phyloP scores from a whole-genome alignment of 2,888 invertebrate species.

The Tenthredo notha region DNA sequence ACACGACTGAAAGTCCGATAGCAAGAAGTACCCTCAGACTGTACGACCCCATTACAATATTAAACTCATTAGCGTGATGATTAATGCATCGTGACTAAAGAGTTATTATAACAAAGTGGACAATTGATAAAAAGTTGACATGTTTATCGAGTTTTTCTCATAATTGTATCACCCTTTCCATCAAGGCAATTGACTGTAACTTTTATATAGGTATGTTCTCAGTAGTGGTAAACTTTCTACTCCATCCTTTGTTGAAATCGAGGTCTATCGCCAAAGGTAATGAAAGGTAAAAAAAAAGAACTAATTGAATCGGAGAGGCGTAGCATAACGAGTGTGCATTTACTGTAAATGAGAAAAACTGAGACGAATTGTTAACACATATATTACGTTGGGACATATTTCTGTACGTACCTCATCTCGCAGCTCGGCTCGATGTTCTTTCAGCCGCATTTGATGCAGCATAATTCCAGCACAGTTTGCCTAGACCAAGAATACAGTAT shows the following conservation, averaged over 20 bases:
- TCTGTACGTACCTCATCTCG: background rate
- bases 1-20: background rate
- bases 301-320: too few species aligned
- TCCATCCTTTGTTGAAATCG: too few species aligned
- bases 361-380: background rate
- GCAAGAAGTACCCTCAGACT: background rate
- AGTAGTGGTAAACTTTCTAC: background rate
- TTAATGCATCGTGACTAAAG: too few species aligned
- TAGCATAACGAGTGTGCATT: too few species aligned
- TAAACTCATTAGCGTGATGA: background rate
- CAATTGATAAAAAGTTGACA: background rate
- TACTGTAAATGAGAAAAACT: too few species aligned
- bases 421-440: background rate
- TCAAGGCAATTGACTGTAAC: background rate
- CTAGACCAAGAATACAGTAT: background rate
- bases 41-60: background rate
- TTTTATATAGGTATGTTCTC: too few species aligned
- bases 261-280: too few species aligned
- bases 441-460: background rate
- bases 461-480: background rate
- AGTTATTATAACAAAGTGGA: background rate
- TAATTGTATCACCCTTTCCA: background rate
- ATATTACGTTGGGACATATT: background rate
- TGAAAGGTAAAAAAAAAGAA: too few species aligned
- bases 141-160: background rate